Percentiles rank a stretch among this genome's conserved stretches.
phyloP scores from a whole-genome alignment of 2,113 vertebrate genomes.

The Lethenteron reissneri region DNA sequence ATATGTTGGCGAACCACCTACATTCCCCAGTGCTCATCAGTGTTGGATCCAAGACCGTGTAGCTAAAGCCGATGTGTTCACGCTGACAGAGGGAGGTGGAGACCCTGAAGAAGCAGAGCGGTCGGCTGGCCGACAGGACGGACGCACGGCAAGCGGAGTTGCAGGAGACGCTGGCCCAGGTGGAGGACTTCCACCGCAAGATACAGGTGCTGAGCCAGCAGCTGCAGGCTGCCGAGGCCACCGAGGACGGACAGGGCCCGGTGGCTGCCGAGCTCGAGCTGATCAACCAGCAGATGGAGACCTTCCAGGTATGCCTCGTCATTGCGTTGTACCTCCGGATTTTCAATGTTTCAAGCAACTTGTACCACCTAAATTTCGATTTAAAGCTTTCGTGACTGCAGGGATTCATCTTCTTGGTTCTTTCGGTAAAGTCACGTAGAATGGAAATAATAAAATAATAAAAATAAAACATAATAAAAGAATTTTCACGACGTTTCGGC shows the following conservation, averaged over 20 bases:
- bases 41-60: no score
- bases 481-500: no score
- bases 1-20: no score
- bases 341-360: neutral
- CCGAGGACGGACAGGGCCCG: constrained; percentile 42
- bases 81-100: constrained; percentile 38
- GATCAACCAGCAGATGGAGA: constrained; percentile 69
- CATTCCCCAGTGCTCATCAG: no score
- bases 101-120: constrained; percentile 60
- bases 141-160: constrained; percentile 48
- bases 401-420: no score
- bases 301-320: constrained; percentile 42
- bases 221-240: constrained; percentile 41
- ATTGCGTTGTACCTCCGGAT: neutral
- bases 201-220: constrained; percentile 43
- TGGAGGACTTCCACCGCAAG: constrained; percentile 54
- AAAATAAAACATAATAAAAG: no score
- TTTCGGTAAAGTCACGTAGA: no score
- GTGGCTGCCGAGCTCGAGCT: constrained; percentile 73
- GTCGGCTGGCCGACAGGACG: constrained; percentile 59
- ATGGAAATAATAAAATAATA: no score
- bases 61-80: no score
- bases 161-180: constrained; percentile 31
- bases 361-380: no score
- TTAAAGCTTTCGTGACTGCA: no score